Conservation (phyloP, 2,797 vertebrate species). For the Rachycentron canadum region DNA sequence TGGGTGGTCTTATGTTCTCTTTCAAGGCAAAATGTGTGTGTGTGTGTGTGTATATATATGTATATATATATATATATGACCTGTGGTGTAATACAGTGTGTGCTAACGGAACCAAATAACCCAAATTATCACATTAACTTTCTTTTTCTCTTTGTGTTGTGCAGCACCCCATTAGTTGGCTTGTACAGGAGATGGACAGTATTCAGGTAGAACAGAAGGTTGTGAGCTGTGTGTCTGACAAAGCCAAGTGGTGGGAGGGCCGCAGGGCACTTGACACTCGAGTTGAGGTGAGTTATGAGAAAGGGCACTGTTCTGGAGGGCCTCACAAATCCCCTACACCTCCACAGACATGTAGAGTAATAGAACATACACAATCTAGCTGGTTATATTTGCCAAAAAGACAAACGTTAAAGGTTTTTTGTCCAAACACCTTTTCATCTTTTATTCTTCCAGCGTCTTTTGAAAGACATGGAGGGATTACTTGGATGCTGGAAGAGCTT, state of each 20-base stretch:
- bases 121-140: not conserved
- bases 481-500: slow-evolving; percentile 90
- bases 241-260: slow-evolving; percentile 92
- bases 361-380: not conserved
- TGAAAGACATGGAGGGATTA: slow-evolving; percentile 86
- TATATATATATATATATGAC: too few relatives aligned
- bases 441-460: slow-evolving; percentile 84
- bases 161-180: slow-evolving; percentile 82
- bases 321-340: not conserved
- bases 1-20: not conserved
- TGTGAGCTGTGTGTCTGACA: slow-evolving; percentile 87
- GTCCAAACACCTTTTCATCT: not conserved
- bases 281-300: slow-evolving; percentile 85
- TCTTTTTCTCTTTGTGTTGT: slow-evolving; percentile 46
- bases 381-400: not conserved
- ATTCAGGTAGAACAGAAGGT: slow-evolving; percentile 91
- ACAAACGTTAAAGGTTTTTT: too few relatives aligned
- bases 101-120: too few relatives aligned
- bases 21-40: not conserved
- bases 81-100: too few relatives aligned
- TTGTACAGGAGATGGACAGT: slow-evolving; percentile 89
- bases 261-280: slow-evolving; percentile 87
- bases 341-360: not conserved
- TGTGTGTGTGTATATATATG: too few relatives aligned
- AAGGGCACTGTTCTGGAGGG: not conserved